Conservation (phyloP, 2,113 vertebrate genomes). For the Gymnobelideus leadbeateri region DNA sequence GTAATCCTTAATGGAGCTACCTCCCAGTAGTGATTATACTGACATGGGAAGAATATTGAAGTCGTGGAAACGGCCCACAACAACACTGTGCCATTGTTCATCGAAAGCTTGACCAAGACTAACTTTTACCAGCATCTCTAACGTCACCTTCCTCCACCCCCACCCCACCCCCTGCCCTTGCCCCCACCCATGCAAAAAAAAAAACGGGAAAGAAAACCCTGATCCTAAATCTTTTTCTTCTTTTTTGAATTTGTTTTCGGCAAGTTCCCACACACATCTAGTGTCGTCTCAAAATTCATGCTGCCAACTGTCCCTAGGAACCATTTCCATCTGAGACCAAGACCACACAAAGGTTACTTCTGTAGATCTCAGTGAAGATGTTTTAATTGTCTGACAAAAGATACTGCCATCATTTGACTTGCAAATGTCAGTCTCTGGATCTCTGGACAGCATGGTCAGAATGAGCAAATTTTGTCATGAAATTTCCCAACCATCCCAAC, state of each 20-base stretch:
- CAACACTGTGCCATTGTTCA: slow-evolving; percentile 99
- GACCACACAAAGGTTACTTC: slow-evolving; percentile 97
- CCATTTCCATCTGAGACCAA: slow-evolving; percentile 85
- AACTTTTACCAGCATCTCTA: slow-evolving; percentile 94
- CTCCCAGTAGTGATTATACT: slow-evolving; percentile 99
- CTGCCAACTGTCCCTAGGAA: slow-evolving; percentile 85
- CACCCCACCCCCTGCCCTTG: slow-evolving; percentile 73
- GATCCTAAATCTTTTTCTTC: slow-evolving; percentile 88
- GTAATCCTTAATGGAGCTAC: slow-evolving; percentile 99
- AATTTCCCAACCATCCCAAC: slow-evolving; percentile 74
- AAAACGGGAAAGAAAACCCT: slow-evolving; percentile 93
- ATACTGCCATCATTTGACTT: slow-evolving; percentile 85
- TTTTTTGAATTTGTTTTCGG: slow-evolving; percentile 91
- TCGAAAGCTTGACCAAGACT: slow-evolving; percentile 94
- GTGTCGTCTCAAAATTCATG: slow-evolving; percentile 86
- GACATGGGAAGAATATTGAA: slow-evolving; percentile 99
- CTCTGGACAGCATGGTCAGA: slow-evolving; percentile 77
- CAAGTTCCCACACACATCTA: slow-evolving; percentile 98
- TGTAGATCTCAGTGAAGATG: slow-evolving; percentile 89
- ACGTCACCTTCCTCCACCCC: slow-evolving; percentile 87
- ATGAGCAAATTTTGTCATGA: slow-evolving; percentile 80
- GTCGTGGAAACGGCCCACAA: slow-evolving; percentile 94
- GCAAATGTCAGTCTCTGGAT: slow-evolving; percentile 83
- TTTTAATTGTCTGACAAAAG: slow-evolving; percentile 90
- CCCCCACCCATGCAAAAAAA: slow-evolving; percentile 80